Percentiles rank a stretch among this genome's conserved stretches.
Conservation (phyloP, 64 coral and sea anemone genomes). For the Porites lutea region DNA sequence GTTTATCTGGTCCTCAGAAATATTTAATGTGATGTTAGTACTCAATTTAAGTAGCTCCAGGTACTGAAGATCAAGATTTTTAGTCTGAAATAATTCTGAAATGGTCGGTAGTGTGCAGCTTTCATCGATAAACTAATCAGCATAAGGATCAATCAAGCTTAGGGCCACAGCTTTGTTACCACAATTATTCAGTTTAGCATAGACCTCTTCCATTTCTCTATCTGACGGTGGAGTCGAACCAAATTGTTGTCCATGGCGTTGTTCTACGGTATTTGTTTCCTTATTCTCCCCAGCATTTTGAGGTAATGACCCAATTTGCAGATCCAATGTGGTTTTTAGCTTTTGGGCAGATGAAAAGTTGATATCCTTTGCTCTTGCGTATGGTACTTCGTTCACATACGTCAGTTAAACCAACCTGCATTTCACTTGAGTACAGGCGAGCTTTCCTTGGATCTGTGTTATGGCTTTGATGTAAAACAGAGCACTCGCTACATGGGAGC, state of each 20-base stretch:
- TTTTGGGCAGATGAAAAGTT: slow-evolving; percentile 56
- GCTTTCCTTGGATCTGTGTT: slow-evolving; percentile 37
- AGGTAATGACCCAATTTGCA: slow-evolving; percentile 40
- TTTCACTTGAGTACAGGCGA: slow-evolving; percentile 41
- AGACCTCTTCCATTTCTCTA: slow-evolving; percentile 28
- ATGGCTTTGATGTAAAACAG: slow-evolving; percentile 45
- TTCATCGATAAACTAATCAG: slow-evolving; percentile 47
- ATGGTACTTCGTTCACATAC: slow-evolving; percentile 15
- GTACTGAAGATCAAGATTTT: slow-evolving; percentile 29
- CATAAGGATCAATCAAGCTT: slow-evolving; percentile 28
- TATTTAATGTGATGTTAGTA: slow-evolving; percentile 1
- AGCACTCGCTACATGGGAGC: slow-evolving; percentile 38
- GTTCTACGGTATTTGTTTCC: slow-evolving; percentile 11
- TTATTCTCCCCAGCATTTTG: slow-evolving; percentile 25
- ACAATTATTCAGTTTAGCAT: slow-evolving; percentile 38
- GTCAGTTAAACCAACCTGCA: slow-evolving; percentile 11
- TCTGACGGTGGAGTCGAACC: not conserved
- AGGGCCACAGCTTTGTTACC: slow-evolving; percentile 54
- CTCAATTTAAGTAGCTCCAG: slow-evolving; percentile 31
- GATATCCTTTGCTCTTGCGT: slow-evolving; percentile 3
- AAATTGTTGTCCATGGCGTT: not conserved
- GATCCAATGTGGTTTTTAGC: slow-evolving; percentile 14
- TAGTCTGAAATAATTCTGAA: slow-evolving; percentile 29
- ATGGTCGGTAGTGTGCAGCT: slow-evolving; percentile 50
- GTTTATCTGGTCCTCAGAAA: slow-evolving; percentile 45